Evolutionary conservation across 2,888 invertebrate genomes (phyloP).

Genomic region (Loripinus fragilis): DNA sequence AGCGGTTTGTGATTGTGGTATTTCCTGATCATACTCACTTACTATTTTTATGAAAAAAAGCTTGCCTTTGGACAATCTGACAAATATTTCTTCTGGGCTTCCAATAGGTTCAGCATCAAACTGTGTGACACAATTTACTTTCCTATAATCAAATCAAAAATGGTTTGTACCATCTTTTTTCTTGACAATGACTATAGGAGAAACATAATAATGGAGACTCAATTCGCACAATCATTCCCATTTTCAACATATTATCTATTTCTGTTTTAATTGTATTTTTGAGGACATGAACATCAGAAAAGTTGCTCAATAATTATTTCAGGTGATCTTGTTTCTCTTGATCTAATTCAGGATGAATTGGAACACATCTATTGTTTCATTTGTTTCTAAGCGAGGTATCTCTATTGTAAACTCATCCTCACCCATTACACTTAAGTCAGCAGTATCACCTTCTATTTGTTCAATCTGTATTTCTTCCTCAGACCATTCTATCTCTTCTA

Average conservation of each 20-base stretch:
- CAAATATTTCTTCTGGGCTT: conserved; percentile 50
- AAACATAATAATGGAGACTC: conserved; percentile 45
- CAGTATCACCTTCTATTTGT: background rate
- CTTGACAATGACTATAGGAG: conserved; percentile 52
- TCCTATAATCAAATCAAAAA: conserved; percentile 51
- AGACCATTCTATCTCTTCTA: too few species aligned
- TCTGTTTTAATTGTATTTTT: conserved; percentile 31
- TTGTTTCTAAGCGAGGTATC: background rate
- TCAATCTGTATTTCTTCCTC: too few species aligned
- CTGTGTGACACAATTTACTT: conserved; percentile 50
- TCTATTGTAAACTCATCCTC: background rate
- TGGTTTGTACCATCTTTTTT: conserved; percentile 52
- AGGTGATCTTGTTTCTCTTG: conserved; percentile 18
- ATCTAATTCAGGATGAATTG: background rate
- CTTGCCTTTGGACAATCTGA: conserved; percentile 9
- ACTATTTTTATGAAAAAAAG: too few species aligned
- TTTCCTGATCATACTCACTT: too few species aligned
- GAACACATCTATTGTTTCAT: background rate
- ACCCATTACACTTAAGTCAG: background rate
- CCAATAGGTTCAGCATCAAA: conserved; percentile 60
- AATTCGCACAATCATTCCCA: conserved; percentile 49
- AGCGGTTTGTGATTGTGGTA: too few species aligned
- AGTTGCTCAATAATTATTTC: conserved; percentile 14
- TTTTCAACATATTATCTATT: conserved; percentile 43
- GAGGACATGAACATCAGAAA: conserved; percentile 28